These are phyloP conservation scores for Ailuropoda melanoleuca DNA, from an alignment of 2,113 vertebrate species.

Conservation along the genomic window DNA sequence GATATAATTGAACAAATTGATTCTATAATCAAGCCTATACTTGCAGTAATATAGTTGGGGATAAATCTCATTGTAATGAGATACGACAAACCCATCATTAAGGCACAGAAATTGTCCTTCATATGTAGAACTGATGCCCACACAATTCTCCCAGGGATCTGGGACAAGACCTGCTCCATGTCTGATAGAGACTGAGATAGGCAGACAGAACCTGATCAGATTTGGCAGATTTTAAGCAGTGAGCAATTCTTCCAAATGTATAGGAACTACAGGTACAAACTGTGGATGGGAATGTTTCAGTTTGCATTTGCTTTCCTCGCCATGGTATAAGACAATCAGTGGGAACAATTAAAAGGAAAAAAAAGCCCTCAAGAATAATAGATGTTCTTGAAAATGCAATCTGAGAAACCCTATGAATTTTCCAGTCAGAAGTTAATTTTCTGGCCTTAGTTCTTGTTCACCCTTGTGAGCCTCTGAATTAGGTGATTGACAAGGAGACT, in stretches of 20 bases:
- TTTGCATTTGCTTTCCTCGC: background rate
- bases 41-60: background rate
- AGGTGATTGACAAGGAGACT: background rate
- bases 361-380: background rate
- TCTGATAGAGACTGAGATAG: background rate
- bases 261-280: background rate
- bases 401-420: background rate
- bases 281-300: background rate
- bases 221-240: background rate
- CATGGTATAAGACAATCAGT: background rate
- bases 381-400: background rate
- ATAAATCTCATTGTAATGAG: constrained; percentile 25
- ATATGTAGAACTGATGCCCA: background rate
- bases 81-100: constrained; percentile 2
- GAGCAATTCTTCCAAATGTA: background rate
- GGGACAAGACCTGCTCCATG: background rate
- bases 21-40: background rate
- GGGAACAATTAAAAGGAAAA: background rate
- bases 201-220: background rate
- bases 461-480: background rate
- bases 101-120: background rate
- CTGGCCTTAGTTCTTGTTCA: background rate
- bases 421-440: background rate
- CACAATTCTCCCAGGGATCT: background rate
- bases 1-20: background rate